Conservation (phyloP, 92 coral and sea anemone genomes). For the Parazoanthus atlanticus region DNA sequence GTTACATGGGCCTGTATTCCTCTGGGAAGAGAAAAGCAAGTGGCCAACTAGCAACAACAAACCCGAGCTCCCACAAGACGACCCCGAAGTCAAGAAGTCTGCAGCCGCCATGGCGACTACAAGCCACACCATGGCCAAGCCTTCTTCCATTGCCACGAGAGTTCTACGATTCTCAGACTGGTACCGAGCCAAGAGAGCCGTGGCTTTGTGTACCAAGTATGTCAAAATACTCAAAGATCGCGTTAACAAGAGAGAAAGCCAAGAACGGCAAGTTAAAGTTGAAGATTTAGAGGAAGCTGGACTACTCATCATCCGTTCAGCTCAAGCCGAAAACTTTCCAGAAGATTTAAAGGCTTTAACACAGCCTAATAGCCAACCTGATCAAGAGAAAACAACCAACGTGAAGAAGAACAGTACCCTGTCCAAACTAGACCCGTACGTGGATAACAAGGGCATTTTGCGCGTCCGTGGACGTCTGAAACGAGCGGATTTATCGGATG, state of each 20-base stretch:
- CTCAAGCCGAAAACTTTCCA: slow-evolving; percentile 23
- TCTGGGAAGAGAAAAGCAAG: slow-evolving; percentile 41
- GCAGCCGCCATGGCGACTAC: slow-evolving; percentile 23
- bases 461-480: not conserved
- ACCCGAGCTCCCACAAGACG: not conserved
- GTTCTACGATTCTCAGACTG: slow-evolving; percentile 34
- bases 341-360: not conserved
- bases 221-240: slow-evolving; percentile 4
- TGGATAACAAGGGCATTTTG: not conserved
- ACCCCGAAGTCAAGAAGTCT: slow-evolving; percentile 45
- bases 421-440: not conserved
- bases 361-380: not conserved
- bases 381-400: not conserved
- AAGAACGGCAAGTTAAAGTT: not conserved
- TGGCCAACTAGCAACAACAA: not conserved
- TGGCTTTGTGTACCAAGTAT: slow-evolving; percentile 17
- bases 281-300: slow-evolving; percentile 51
- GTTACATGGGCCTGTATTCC: slow-evolving; percentile 31
- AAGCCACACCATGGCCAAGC: not conserved
- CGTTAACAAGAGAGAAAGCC: not conserved
- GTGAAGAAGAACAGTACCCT: not conserved
- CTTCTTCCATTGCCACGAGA: not conserved
- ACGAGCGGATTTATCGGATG: not conserved
- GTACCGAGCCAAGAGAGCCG: slow-evolving; percentile 34
- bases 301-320: slow-evolving; percentile 41